Conservation (phyloP, 2,797 vertebrate genomes). For the Acipenser oxyrinchus region DNA sequence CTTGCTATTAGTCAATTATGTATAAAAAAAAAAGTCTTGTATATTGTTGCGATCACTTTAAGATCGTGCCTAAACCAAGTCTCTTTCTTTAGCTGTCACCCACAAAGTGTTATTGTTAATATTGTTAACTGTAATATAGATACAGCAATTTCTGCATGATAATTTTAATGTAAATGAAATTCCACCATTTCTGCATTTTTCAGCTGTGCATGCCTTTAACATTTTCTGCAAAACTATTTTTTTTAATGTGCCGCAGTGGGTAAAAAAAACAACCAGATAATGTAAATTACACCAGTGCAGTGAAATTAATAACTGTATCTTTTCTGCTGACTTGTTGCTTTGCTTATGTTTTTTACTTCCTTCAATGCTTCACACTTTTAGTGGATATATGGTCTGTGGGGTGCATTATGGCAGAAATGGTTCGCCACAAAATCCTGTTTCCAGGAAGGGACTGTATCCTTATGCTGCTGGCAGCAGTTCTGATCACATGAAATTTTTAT, state of each 20-base stretch:
- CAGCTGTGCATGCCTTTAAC: slow-evolving; percentile 14
- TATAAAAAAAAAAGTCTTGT: too few species aligned
- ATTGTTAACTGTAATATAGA: too few species aligned
- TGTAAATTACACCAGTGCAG: slow-evolving; percentile 38
- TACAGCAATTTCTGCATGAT: too few species aligned
- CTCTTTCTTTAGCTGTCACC: too few species aligned
- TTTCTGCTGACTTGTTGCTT: slow-evolving; percentile 71
- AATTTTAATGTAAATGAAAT: too few species aligned
- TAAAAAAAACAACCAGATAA: slow-evolving; percentile 23
- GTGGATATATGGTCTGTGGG: slow-evolving; percentile 99
- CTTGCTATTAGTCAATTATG: too few species aligned
- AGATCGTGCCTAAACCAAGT: too few species aligned
- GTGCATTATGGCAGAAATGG: slow-evolving; percentile 99
- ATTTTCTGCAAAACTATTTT: slow-evolving; percentile 2
- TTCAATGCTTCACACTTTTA: slow-evolving; percentile 77
- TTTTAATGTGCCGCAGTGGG: slow-evolving; percentile 30
- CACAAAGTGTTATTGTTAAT: too few species aligned
- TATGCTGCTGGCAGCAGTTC: slow-evolving; percentile 76
- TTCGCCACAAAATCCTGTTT: slow-evolving; percentile 99
- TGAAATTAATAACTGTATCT: too few species aligned
- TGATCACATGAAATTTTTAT: slow-evolving; percentile 21
- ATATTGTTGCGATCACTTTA: too few species aligned
- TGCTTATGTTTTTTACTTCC: slow-evolving; percentile 55
- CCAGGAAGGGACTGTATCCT: slow-evolving; percentile 99
- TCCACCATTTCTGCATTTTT: slow-evolving; percentile 13